These are phyloP conservation scores for Lytechinus pictus DNA, from an alignment of 35 echinoderm and acorn worm genomes.

Conservation along the genomic window DNA sequence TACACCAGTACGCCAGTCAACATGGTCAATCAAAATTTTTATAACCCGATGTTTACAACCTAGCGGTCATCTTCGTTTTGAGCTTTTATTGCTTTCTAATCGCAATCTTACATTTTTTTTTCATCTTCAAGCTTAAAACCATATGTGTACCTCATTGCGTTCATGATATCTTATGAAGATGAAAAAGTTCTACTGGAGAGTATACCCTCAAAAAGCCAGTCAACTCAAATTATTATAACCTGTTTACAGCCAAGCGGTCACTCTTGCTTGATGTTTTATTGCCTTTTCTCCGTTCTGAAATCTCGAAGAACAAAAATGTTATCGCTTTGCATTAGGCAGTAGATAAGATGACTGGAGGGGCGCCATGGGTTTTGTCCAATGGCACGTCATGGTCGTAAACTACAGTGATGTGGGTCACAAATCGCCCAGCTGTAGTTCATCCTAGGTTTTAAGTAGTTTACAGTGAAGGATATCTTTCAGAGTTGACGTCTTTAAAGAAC, in stretches of 20 bases:
- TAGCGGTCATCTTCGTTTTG: neutral
- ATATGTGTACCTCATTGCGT: too few species aligned
- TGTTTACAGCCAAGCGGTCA: too few species aligned
- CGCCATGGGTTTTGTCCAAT: neutral
- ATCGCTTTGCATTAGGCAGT: neutral
- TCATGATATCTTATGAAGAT: too few species aligned
- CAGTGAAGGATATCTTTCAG: too few species aligned
- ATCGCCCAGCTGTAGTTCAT: neutral
- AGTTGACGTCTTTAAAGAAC: too few species aligned
- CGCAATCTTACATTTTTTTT: neutral
- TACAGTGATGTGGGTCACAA: neutral
- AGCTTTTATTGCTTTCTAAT: neutral
- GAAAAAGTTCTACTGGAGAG: too few species aligned
- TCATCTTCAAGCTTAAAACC: too few species aligned
- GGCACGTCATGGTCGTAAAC: neutral
- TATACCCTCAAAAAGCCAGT: too few species aligned
- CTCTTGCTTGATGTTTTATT: too few species aligned
- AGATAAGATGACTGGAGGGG: neutral
- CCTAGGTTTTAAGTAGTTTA: neutral
- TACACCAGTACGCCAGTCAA: neutral
- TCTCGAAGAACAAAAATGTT: neutral
- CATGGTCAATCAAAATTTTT: neutral
- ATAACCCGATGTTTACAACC: neutral
- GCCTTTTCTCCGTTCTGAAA: too few species aligned
- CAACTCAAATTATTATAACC: too few species aligned